These are phyloP conservation scores for Xenopus tropicalis DNA, from an alignment of 2,113 vertebrate species.

Conservation along the genomic window UCB_Xtro_10.0 CM004444.2:91361001-91361500, in stretches of 20 bases:
- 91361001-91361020: no score
- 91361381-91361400: not conserved
- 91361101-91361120: no score
- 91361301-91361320: constrained; percentile 4
- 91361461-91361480: not conserved
- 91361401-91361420: not conserved
- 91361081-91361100: no score
- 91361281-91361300: constrained; percentile 48
- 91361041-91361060: no score
- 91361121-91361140: no score
- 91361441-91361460: not conserved
- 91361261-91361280: constrained; percentile 57
- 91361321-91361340: not conserved
- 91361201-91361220: not conserved
- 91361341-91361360: constrained; percentile 10
- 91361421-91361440: not conserved
- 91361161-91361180: constrained; percentile 16
- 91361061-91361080: no score
- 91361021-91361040: no score
- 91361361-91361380: not conserved
- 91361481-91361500: no score
- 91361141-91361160: constrained; percentile 4
- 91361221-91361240: constrained; percentile 35
- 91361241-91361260: constrained; percentile 56
- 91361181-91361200: constrained; percentile 16